These are phyloP conservation scores for Drosophila anceps DNA, from an alignment of 2,888 invertebrate species.

Conservation along the genomic window DNA sequence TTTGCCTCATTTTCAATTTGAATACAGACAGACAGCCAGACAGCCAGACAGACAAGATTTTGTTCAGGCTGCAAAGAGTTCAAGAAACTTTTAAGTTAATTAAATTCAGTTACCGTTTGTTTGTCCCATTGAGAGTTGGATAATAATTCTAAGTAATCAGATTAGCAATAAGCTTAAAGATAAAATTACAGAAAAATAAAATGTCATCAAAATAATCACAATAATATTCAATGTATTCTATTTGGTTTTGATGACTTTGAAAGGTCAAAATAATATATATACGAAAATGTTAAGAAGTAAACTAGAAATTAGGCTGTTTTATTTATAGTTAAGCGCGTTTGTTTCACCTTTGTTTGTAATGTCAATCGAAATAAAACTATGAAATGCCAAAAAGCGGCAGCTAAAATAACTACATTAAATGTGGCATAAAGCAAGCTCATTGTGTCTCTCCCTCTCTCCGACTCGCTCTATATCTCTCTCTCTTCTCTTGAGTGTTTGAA, in stretches of 20 bases:
- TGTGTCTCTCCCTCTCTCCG: conserved; percentile 32
- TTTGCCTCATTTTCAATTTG: conserved; percentile 39
- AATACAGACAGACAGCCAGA: neutral
- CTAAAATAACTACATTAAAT: conserved; percentile 37
- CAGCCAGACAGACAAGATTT: conserved; percentile 2
- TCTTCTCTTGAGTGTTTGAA: conserved; percentile 68
- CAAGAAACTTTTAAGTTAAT: neutral
- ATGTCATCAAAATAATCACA: neutral
- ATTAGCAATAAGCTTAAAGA: neutral
- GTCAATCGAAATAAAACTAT: conserved; percentile 34
- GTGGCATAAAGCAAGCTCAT: conserved; percentile 41
- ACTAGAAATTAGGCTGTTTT: conserved; percentile 50
- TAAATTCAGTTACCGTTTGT: conserved; percentile 8
- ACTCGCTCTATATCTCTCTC: conserved; percentile 25
- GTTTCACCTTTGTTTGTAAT: conserved; percentile 43
- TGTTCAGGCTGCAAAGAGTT: conserved; percentile 1
- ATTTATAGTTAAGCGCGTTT: conserved; percentile 33
- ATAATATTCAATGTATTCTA: neutral
- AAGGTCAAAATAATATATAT: conserved; percentile 14
- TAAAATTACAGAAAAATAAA: neutral
- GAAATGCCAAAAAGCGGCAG: conserved; percentile 46
- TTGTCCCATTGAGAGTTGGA: neutral
- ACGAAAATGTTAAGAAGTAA: conserved; percentile 36
- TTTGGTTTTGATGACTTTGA: neutral
- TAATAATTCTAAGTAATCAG: neutral